Percentiles rank a stretch among this genome's conserved stretches.
These are phyloP conservation scores for Drosophila varians DNA, from an alignment of 1,140 invertebrate species.

Conservation along the genomic window DNA sequence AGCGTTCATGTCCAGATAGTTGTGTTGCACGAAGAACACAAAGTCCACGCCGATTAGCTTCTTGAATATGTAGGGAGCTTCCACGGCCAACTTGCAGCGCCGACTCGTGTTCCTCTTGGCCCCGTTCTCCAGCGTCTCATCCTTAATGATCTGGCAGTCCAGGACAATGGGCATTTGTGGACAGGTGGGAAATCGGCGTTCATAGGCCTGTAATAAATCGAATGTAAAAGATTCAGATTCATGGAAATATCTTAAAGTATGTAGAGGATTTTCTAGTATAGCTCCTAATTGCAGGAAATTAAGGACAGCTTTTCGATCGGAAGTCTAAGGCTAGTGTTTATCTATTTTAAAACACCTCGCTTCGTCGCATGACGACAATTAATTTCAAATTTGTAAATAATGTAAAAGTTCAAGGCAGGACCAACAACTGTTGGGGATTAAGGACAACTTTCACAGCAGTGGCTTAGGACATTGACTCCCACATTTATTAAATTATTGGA, in stretches of 20 bases:
- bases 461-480: neutral
- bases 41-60: constrained; percentile 98
- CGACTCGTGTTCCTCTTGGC: constrained; percentile 93
- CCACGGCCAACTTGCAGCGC: constrained; percentile 95
- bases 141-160: constrained; percentile 93
- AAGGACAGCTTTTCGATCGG: neutral
- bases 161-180: constrained; percentile 98
- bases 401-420: neutral
- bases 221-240: too few relatives aligned
- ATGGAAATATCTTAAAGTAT: constrained; percentile 4
- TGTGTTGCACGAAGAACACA: constrained; percentile 97
- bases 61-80: constrained; percentile 97
- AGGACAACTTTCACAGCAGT: neutral
- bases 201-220: constrained; percentile 93
- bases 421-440: neutral
- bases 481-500: neutral
- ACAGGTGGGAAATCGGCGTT: constrained; percentile 96
- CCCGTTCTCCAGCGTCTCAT: constrained; percentile 91
- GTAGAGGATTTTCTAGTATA: neutral
- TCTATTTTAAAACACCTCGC: neutral
- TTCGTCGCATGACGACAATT: neutral
- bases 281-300: neutral
- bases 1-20: constrained; percentile 91
- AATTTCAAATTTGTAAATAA: neutral
- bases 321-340: neutral